Conservation (phyloP, 2,113 vertebrate species). For the Budorcas taxicolor region DNA sequence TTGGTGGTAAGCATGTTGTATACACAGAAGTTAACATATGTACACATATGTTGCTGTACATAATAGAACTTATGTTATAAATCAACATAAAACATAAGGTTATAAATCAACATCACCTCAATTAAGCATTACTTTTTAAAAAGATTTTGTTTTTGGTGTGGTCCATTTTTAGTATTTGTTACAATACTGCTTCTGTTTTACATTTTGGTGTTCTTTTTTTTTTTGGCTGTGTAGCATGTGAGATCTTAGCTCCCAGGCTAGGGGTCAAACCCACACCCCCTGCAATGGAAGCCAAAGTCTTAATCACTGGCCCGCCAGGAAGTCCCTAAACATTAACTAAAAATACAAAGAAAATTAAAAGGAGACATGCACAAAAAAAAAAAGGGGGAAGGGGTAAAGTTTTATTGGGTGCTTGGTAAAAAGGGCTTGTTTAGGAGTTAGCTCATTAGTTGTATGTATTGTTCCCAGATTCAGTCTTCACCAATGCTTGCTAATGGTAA, state of each 20-base stretch:
- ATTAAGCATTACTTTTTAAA: background rate
- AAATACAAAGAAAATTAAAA: background rate
- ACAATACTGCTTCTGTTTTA: background rate
- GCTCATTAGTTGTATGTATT: background rate
- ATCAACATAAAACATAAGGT: background rate
- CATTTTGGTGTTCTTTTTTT: background rate
- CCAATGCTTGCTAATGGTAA: background rate
- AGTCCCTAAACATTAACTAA: background rate
- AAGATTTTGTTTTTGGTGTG: background rate
- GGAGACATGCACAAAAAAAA: background rate
- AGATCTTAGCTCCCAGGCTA: background rate
- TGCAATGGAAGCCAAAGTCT: background rate
- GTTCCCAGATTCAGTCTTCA: background rate
- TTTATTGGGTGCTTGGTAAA: background rate
- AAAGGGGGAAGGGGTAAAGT: background rate
- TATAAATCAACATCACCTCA: background rate
- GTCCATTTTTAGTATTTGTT: background rate
- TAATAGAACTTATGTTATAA: background rate
- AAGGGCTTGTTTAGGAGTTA: background rate
- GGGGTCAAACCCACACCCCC: background rate
- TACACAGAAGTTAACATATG: background rate
- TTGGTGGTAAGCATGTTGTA: background rate
- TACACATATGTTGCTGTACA: background rate
- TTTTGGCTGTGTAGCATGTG: background rate
- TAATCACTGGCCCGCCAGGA: background rate